A percentile compares a stretch with the other conserved stretches of the same genome.
Evolutionary conservation across 2,797 vertebrate genomes (phyloP).

Genomic region (Phataginus tricuspis): DNA sequence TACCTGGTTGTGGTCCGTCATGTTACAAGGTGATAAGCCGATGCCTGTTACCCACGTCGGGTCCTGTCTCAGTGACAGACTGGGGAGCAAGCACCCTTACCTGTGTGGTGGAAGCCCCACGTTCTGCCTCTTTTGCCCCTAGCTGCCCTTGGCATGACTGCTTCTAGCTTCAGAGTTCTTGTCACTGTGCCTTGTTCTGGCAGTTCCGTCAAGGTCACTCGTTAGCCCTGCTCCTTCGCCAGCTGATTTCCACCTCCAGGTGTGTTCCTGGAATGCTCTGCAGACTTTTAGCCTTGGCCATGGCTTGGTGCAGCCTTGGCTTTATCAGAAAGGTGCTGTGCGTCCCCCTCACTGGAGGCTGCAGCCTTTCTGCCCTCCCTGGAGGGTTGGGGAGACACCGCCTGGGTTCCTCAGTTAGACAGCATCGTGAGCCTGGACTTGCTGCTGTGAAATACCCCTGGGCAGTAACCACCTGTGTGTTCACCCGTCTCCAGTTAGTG

Average conservation of each 20-base stretch:
- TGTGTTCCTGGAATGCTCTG: not conserved
- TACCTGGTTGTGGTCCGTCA: not conserved
- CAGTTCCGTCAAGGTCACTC: not conserved
- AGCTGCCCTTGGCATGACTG: fast-evolving
- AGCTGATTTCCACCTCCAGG: not conserved
- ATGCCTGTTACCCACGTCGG: not conserved
- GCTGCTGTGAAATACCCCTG: not conserved
- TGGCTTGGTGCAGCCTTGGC: not conserved
- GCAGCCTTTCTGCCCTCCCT: not conserved
- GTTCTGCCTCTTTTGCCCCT: not conserved
- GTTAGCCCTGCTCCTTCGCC: not conserved
- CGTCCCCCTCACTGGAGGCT: fast-evolving
- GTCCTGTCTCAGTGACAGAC: not conserved
- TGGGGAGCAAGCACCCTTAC: fast-evolving
- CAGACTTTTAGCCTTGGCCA: not conserved
- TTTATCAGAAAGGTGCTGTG: fast-evolving
- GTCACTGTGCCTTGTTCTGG: not conserved
- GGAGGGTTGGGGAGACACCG: too few relatives aligned
- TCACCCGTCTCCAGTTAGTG: fast-evolving
- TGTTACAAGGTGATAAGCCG: not conserved
- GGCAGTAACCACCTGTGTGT: not conserved
- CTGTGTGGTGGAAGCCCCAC: fast-evolving
- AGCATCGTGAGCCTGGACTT: not conserved
- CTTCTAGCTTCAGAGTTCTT: not conserved
- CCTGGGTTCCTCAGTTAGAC: not conserved